Evolutionary conservation across 2,797 vertebrate genomes (phyloP).

Genomic region (Lutjanus campechanus): DNA sequence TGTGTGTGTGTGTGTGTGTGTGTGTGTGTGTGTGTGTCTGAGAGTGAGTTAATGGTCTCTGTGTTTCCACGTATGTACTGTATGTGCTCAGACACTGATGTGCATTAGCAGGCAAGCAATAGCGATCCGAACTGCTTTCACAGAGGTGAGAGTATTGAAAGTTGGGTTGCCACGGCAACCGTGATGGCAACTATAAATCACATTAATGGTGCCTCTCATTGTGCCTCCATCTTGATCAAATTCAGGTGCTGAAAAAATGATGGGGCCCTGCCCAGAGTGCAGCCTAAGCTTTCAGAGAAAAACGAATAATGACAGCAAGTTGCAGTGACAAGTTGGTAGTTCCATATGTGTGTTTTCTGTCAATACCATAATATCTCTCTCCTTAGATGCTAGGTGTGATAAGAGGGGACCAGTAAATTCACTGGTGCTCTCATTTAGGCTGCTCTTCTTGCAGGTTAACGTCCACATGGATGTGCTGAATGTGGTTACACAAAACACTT

Average conservation of each 20-base stretch:
- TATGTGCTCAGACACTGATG: constrained; percentile 27
- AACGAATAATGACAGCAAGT: constrained; percentile 34
- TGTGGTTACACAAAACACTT: too few relatives aligned
- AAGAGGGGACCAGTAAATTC: background rate
- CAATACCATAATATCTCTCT: constrained; percentile 32
- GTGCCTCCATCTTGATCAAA: constrained; percentile 82
- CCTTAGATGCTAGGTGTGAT: constrained; percentile 15
- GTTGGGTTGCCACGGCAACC: constrained; percentile 86
- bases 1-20: constrained; percentile 32
- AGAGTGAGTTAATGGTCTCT: constrained; percentile 31
- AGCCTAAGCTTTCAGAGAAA: constrained; percentile 41
- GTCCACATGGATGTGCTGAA: too few relatives aligned
- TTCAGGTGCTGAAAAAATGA: constrained; percentile 63
- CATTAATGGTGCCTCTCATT: constrained; percentile 84
- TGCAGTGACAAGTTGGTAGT: constrained; percentile 42
- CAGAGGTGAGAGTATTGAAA: constrained; percentile 65
- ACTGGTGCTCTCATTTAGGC: background rate
- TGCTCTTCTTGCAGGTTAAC: too few relatives aligned
- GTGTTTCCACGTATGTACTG: constrained; percentile 41
- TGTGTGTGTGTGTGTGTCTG: constrained; percentile 12
- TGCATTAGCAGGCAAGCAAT: constrained; percentile 58
- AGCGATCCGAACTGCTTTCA: constrained; percentile 59
- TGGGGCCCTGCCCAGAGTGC: constrained; percentile 32
- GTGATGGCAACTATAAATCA: constrained; percentile 88
- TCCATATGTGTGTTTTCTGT: constrained; percentile 35